Conservation (phyloP, 2,888 invertebrate genomes). For the Synanthedon tipuliformis region DNA sequence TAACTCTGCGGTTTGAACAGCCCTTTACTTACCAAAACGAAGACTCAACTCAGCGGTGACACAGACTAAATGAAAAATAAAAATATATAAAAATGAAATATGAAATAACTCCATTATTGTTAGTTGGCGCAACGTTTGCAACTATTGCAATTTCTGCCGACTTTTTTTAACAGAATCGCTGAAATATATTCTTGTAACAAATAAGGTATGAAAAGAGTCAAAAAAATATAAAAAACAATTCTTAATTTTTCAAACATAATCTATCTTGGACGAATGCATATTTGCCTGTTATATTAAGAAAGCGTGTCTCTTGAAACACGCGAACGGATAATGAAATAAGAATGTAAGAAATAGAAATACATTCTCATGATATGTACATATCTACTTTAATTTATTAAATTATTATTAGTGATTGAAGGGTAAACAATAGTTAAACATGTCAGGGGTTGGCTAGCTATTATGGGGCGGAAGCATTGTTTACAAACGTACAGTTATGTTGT, state of each 20-base stretch:
- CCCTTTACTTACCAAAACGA: constrained; percentile 41
- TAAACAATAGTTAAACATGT: constrained; percentile 26
- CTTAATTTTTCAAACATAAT: constrained; percentile 52
- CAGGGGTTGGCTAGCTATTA: constrained; percentile 20
- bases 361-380: background rate
- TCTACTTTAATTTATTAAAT: constrained; percentile 3
- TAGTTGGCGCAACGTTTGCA: constrained; percentile 27
- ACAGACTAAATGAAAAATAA: constrained; percentile 36
- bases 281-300: background rate
- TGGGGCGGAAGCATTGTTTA: constrained; percentile 1
- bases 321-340: too few relatives aligned
- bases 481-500: background rate
- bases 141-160: constrained; percentile 25
- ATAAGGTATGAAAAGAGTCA: constrained; percentile 51
- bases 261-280: constrained; percentile 1
- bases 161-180: constrained; percentile 44
- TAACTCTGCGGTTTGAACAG: too few relatives aligned
- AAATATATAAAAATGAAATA: constrained; percentile 26
- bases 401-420: constrained; percentile 18
- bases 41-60: constrained; percentile 46
- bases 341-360: too few relatives aligned
- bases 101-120: constrained; percentile 21
- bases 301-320: background rate
- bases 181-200: constrained; percentile 58
- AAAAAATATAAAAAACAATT: constrained; percentile 47